A percentile compares a stretch with the other conserved stretches of the same genome.
Conservation (phyloP, 2,797 vertebrate species). For the Epinephelus malabaricus region DNA sequence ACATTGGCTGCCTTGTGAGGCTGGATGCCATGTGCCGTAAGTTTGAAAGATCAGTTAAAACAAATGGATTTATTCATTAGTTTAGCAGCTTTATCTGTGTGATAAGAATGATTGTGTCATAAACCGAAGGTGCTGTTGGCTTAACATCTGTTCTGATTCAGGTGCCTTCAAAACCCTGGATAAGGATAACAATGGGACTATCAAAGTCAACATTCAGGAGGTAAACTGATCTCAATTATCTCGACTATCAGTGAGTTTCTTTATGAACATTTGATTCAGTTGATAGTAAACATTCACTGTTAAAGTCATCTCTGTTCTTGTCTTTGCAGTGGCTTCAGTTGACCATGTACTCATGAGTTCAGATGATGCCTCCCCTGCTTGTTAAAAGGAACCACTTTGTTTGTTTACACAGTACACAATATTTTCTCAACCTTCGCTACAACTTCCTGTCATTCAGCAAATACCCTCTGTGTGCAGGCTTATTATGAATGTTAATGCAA, state of each 20-base stretch:
- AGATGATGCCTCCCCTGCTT: constrained; percentile 13
- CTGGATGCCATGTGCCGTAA: constrained; percentile 98
- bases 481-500: constrained; percentile 23
- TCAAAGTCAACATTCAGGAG: constrained; percentile 92
- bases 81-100: background rate
- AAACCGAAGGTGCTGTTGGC: background rate
- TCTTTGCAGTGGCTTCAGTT: constrained; percentile 93
- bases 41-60: constrained; percentile 64
- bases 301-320: constrained; percentile 5
- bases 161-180: constrained; percentile 94
- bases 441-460: constrained; percentile 21
- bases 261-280: constrained; percentile 3
- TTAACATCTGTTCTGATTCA: constrained; percentile 56
- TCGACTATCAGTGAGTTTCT: background rate
- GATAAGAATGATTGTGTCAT: background rate
- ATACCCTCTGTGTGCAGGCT: constrained; percentile 44
- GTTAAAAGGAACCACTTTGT: constrained; percentile 53
- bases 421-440: constrained; percentile 26
- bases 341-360: constrained; percentile 94
- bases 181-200: constrained; percentile 85
- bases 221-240: constrained; percentile 74
- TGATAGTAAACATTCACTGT: background rate
- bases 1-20: constrained; percentile 94
- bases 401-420: constrained; percentile 32
- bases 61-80: accelerated